These are phyloP conservation scores for Seriola quinqueradiata DNA, from an alignment of 2,113 vertebrate genomes.

Conservation along the genomic window DNA sequence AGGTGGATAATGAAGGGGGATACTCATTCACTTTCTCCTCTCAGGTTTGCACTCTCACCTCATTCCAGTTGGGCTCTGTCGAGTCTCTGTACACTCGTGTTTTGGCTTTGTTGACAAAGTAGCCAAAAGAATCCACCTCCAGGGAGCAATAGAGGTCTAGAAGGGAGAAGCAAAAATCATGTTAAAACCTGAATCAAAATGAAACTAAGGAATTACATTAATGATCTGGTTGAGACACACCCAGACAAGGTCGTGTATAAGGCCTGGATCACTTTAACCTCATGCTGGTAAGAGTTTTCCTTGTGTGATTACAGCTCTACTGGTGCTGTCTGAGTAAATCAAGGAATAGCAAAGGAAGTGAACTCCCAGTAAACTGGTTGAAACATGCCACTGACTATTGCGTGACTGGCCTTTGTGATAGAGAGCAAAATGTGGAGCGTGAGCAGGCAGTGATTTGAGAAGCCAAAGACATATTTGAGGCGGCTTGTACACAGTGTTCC, in stretches of 20 bases:
- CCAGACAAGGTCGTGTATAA: background rate
- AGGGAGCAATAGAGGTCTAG: constrained; percentile 94
- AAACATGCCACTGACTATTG: background rate
- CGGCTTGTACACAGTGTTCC: constrained; percentile 64
- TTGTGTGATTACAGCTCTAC: background rate
- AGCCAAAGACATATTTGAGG: constrained; percentile 51
- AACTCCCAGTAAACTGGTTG: background rate
- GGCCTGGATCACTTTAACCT: background rate
- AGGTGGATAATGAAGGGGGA: background rate
- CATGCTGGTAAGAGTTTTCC: background rate
- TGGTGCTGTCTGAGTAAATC: background rate
- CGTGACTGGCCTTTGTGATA: constrained; percentile 1
- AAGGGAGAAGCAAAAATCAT: background rate
- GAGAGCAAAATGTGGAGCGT: background rate
- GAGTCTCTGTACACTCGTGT: constrained; percentile 95
- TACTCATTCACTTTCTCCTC: background rate
- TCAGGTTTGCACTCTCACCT: constrained; percentile 83
- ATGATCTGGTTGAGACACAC: constrained; percentile 15
- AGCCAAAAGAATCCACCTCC: constrained; percentile 96
- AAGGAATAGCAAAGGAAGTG: background rate
- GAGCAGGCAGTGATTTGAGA: constrained; percentile 31
- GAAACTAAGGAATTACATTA: constrained; percentile 11
- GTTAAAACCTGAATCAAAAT: background rate
- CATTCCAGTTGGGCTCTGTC: constrained; percentile 94
- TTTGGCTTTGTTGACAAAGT: constrained; percentile 98